Percentiles rank a stretch among this genome's conserved stretches.
Evolutionary conservation across 1,140 invertebrate genomes (phyloP).

Genomic region (Penaeus chinensis): DNA sequence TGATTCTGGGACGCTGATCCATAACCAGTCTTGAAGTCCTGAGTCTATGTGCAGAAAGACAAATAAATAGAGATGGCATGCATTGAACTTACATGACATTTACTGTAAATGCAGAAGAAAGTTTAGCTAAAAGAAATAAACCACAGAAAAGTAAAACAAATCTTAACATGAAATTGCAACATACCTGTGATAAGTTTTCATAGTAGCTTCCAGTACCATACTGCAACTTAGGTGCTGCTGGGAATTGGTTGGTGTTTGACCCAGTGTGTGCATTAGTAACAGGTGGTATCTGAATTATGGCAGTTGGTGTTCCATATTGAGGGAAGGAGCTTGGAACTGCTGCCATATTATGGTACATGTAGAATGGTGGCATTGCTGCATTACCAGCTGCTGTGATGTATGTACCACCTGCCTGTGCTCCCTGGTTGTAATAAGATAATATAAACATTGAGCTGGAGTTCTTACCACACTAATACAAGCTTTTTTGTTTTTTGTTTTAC

Average conservation of each 20-base stretch:
- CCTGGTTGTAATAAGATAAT: conserved; percentile 65
- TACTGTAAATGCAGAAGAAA: too few relatives aligned
- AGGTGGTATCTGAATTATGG: conserved; percentile 63
- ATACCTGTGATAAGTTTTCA: conserved; percentile 63
- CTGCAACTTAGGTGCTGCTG: conserved; percentile 58
- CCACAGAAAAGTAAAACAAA: background rate
- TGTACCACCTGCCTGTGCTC: conserved; percentile 68
- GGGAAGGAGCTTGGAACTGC: conserved; percentile 77
- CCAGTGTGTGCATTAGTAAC: conserved; percentile 60
- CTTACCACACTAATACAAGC: background rate
- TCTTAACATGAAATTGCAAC: conserved; percentile 66
- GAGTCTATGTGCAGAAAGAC: conserved; percentile 68
- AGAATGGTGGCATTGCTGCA: conserved; percentile 75
- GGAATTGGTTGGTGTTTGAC: conserved; percentile 62
- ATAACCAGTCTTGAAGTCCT: conserved; percentile 72
- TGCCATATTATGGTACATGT: conserved; percentile 72
- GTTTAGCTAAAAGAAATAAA: background rate
- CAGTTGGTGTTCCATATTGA: conserved; percentile 77
- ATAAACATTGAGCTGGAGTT: conserved; percentile 6
- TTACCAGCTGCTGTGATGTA: conserved; percentile 70
- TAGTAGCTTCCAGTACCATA: conserved; percentile 63
- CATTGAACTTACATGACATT: too few relatives aligned
- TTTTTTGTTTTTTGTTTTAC: background rate
- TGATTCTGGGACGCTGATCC: conserved; percentile 72
- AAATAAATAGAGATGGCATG: too few relatives aligned